Conservation (phyloP, 2,113 vertebrate genomes). For the Anolis carolinensis region DNA sequence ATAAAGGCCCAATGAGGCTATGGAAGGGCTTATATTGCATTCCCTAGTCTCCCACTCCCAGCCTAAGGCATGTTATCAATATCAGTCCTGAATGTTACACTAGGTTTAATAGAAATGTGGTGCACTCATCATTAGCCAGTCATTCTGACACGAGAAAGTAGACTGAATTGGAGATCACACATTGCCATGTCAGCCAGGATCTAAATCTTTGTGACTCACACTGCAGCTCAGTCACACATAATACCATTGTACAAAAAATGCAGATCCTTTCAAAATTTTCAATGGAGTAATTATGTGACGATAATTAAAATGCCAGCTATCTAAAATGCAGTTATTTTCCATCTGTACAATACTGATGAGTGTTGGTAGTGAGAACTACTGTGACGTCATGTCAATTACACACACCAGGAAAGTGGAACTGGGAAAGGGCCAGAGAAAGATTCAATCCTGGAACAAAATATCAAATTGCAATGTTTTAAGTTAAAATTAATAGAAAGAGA, state of each 20-base stretch:
- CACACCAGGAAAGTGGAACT: constrained; percentile 14
- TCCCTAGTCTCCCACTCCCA: too few relatives aligned
- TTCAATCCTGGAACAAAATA: background rate
- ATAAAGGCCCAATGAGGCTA: too few relatives aligned
- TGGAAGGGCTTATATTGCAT: too few relatives aligned
- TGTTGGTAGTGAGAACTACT: constrained; percentile 40
- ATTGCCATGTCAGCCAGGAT: constrained; percentile 21
- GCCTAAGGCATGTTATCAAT: background rate
- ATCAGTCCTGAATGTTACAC: background rate
- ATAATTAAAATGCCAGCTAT: constrained; percentile 52
- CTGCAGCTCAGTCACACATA: constrained; percentile 1
- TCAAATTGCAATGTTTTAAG: background rate
- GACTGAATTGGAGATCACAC: constrained; percentile 33
- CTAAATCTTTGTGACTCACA: constrained; percentile 17
- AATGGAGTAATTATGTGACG: constrained; percentile 54
- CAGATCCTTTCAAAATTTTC: constrained; percentile 39
- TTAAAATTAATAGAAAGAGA: constrained; percentile 16
- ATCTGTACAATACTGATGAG: constrained; percentile 31
- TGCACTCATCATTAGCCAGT: background rate
- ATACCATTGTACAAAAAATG: constrained; percentile 50
- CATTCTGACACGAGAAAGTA: background rate
- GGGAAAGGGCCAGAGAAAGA: constrained; percentile 1
- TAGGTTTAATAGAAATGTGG: background rate
- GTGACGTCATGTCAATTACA: constrained; percentile 15
- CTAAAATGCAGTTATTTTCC: constrained; percentile 45